Conservation (phyloP, 2,797 vertebrate genomes). For the Gadopsis bispinosus region DNA sequence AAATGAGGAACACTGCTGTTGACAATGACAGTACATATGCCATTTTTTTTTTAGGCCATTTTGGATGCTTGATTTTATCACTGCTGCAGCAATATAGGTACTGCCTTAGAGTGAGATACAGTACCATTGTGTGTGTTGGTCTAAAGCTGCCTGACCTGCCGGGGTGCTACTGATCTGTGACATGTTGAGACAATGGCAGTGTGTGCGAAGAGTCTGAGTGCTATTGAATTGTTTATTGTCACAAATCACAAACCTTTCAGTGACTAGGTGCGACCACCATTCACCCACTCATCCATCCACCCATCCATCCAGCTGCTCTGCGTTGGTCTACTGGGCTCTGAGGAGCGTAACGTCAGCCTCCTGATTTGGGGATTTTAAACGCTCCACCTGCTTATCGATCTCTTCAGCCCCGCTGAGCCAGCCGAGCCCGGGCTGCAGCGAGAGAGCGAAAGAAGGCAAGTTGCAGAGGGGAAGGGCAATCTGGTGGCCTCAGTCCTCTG, state of each 20-base stretch:
- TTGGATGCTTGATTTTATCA: conserved; percentile 15
- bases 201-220: conserved; percentile 67
- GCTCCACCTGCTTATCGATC: conserved; percentile 88
- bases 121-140: conserved; percentile 4
- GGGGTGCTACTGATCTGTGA: conserved; percentile 65
- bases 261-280: conserved; percentile 59
- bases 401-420: conserved; percentile 73
- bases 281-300: conserved; percentile 44
- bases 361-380: conserved; percentile 85
- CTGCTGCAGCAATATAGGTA: conserved; percentile 5
- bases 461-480: conserved; percentile 60
- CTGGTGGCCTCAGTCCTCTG: conserved; percentile 71
- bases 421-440: conserved; percentile 57
- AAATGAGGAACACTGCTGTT: conserved; percentile 72
- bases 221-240: conserved; percentile 83
- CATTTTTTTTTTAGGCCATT: conserved; percentile 8
- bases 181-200: conserved; percentile 63
- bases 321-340: conserved; percentile 68
- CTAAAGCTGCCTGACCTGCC: conserved; percentile 39
- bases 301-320: conserved; percentile 53
- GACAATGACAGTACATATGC: conserved; percentile 47
- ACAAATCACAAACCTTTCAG: conserved; percentile 79
- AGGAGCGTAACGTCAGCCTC: conserved; percentile 80
- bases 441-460: conserved; percentile 35
- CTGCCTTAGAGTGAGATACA: conserved; percentile 1